phyloP scores from a whole-genome alignment of 2,888 invertebrate genomes.

The Tridacna gigas region DNA sequence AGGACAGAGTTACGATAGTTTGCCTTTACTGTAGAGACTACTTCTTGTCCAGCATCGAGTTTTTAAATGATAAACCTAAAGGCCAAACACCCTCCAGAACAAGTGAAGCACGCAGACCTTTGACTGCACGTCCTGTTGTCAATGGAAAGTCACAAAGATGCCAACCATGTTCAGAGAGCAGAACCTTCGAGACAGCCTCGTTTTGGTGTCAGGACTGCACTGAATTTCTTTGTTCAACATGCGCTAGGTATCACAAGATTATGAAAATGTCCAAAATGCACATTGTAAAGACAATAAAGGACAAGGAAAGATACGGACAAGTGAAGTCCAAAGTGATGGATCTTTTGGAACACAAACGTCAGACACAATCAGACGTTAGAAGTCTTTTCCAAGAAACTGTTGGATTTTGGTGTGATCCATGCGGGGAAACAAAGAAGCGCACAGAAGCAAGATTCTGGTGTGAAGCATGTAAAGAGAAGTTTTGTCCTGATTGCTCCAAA shows the following conservation, averaged over 20 bases:
- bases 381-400: not conserved
- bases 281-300: conserved; percentile 47
- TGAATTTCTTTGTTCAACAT: conserved; percentile 54
- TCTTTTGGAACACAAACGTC: not conserved
- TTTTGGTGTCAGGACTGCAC: conserved; percentile 63
- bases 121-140: not conserved
- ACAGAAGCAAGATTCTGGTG: conserved; percentile 47
- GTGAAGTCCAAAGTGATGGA: conserved; percentile 33
- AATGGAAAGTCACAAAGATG: conserved; percentile 43
- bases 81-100: not conserved
- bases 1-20: conserved; percentile 40
- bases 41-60: conserved; percentile 27
- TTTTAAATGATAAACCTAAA: not conserved
- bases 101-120: not conserved
- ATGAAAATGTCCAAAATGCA: conserved; percentile 62
- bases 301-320: conserved; percentile 44
- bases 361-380: not conserved
- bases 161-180: conserved; percentile 56
- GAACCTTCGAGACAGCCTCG: conserved; percentile 37
- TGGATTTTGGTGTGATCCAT: conserved; percentile 48
- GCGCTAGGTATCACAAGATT: conserved; percentile 49
- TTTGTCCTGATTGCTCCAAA: conserved; percentile 53
- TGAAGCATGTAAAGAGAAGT: conserved; percentile 51
- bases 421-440: conserved; percentile 32
- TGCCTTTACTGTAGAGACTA: conserved; percentile 58